phyloP scores from a whole-genome alignment of 2,888 invertebrate species.

The Lucinisca nassula region DNA sequence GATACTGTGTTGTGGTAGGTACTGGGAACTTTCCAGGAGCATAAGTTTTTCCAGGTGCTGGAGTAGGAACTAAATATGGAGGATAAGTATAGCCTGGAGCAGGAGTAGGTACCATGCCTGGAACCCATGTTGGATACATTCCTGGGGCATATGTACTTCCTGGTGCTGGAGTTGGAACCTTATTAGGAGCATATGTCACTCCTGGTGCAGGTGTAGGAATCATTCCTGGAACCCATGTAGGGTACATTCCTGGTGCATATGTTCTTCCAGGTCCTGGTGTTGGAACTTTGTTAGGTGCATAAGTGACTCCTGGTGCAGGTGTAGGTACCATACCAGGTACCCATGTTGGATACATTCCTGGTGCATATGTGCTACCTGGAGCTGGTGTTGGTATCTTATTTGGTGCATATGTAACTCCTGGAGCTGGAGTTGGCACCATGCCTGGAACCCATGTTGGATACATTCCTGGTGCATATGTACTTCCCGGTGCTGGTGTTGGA shows the following conservation, averaged over 20 bases:
- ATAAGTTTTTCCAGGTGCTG: slow-evolving; percentile 64
- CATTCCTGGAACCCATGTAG: slow-evolving; percentile 62
- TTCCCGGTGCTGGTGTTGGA: slow-evolving; percentile 68
- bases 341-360: slow-evolving; percentile 65
- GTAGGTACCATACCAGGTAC: slow-evolving; percentile 70
- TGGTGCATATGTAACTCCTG: slow-evolving; percentile 69
- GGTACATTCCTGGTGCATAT: slow-evolving; percentile 44
- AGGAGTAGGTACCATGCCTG: slow-evolving; percentile 47
- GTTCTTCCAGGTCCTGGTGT: slow-evolving; percentile 54
- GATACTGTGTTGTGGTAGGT: too few species aligned
- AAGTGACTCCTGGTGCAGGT: slow-evolving; percentile 60
- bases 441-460: slow-evolving; percentile 71
- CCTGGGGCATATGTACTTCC: slow-evolving; percentile 58
- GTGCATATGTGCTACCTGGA: slow-evolving; percentile 69
- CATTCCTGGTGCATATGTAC: slow-evolving; percentile 66
- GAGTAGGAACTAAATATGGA: slow-evolving; percentile 59
- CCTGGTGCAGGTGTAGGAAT: slow-evolving; percentile 64
- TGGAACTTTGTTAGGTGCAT: slow-evolving; percentile 51
- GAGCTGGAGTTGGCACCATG: slow-evolving; percentile 70
- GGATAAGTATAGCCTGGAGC: slow-evolving; percentile 59
- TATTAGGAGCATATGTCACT: slow-evolving; percentile 45
- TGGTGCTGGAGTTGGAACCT: slow-evolving; percentile 36
- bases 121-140: slow-evolving; percentile 41
- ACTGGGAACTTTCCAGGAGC: slow-evolving; percentile 60
- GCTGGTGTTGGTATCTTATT: slow-evolving; percentile 68